Base-by-base conservation (phyloP, 2,888 invertebrate genomes). In the Doris montereyensis region DNA sequence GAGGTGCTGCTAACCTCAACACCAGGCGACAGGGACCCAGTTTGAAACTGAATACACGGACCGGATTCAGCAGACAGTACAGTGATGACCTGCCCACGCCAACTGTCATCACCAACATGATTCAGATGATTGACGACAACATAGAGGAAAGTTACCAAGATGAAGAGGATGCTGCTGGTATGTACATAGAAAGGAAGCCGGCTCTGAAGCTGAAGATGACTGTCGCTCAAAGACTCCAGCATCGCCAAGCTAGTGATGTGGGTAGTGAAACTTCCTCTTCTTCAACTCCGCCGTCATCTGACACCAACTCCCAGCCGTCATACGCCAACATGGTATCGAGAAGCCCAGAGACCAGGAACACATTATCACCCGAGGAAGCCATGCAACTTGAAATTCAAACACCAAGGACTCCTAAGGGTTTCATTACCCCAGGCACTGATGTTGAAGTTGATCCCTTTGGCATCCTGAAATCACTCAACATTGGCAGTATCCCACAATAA, bases 61-160 rank as follows among this genome's bases (percentile, higher is more conserved):
- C 88, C 28, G 88, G 88, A 17, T 88, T 88, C 78, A 88, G 87
- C 79, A 81, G 87, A 1, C 88, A 88, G 84, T 88, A 86, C 76
- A 88, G 87, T 81, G 89, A 89, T 79, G 88, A 88, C 67, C 80
- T 87, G 24, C 86, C 86, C 57, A 88, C 88, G 17, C 89, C 89
- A 24, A 87, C 88, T 35, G 87, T 87, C 80, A 87, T 89, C 28
- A 86, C 85, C 13, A 85, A 87, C 34, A 81, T 89, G 74, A 87
- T 89, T 8, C 83, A 84, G 78, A 88, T 89, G 88, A 87, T 89
- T 32, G 87, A 88, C 68, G 88, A 89, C 30, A 85, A 83, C 73
- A 84, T 83, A 68, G 85, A 86, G 26, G 85, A 85, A 70, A 83
- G 83, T 58, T 77, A 58, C n/a, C 80, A 79, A n/a, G 84, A 84